Percentiles rank a stretch among this genome's conserved stretches.
These are phyloP conservation scores for Fistularia tabacaria DNA, from an alignment of 2,797 vertebrate species.

Conservation along the genomic window DNA sequence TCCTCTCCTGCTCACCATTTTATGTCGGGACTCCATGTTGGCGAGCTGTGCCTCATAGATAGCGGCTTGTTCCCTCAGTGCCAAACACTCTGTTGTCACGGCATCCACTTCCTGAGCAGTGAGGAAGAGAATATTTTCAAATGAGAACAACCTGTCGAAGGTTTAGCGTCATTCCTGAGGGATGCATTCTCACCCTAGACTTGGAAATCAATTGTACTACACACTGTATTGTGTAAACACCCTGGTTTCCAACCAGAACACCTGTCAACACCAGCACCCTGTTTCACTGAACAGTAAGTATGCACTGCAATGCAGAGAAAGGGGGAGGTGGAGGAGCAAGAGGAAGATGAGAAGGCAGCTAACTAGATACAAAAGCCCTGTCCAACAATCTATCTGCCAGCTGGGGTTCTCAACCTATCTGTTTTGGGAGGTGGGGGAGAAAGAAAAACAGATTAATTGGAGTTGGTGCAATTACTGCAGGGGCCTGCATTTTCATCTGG, in stretches of 20 bases:
- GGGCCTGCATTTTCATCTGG: slow-evolving; percentile 24
- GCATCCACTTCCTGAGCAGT: slow-evolving; percentile 69
- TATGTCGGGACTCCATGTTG: slow-evolving; percentile 65
- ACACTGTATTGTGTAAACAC: no score
- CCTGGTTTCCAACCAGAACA: slow-evolving; percentile 4
- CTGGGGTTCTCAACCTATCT: slow-evolving; percentile 54
- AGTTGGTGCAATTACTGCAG: slow-evolving; percentile 57
- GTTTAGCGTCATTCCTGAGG: no score
- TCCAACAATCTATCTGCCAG: slow-evolving; percentile 48
- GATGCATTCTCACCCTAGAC: no score
- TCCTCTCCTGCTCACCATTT: slow-evolving; percentile 54
- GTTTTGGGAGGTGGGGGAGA: slow-evolving; percentile 34
- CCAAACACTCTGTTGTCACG: slow-evolving; percentile 73
- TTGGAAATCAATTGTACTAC: no score
- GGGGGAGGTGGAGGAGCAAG: slow-evolving; percentile 18
- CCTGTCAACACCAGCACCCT: slow-evolving; percentile 26
- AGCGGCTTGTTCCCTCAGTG: slow-evolving; percentile 72
- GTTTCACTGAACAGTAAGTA: slow-evolving; percentile 33
- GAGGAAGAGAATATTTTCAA: slow-evolving; percentile 42
- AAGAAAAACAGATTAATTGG: slow-evolving; percentile 65
- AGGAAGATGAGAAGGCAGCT: slow-evolving; percentile 44
- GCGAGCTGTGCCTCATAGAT: slow-evolving; percentile 76
- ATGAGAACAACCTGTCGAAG: slow-evolving; percentile 4
- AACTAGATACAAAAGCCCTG: slow-evolving; percentile 55
- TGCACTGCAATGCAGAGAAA: slow-evolving; percentile 65